These are phyloP conservation scores for Drosophila melanogaster DNA, from an alignment of 1,140 invertebrate genomes.

Conservation along the genomic window Release_6_plus_ISO1_MT NT_033777.3:23008501-23009000, in stretches of 20 bases:
- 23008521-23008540: constrained; percentile 41
- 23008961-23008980: constrained; percentile 1
- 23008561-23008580: constrained; percentile 66
- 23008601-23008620: constrained; percentile 49
- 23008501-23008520: constrained; percentile 59
- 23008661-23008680: constrained; percentile 42
- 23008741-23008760: constrained; percentile 53
- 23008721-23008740: constrained; percentile 64
- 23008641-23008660: constrained; percentile 31
- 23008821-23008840: constrained; percentile 46
- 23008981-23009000: constrained; percentile 39
- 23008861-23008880: constrained; percentile 19
- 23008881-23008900: constrained; percentile 22
- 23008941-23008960: neutral
- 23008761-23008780: constrained; percentile 66
- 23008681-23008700: constrained; percentile 58
- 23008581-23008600: constrained; percentile 37
- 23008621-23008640: neutral
- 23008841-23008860: neutral
- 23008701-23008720: constrained; percentile 62
- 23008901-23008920: constrained; percentile 64
- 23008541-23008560: constrained; percentile 3
- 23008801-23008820: constrained; percentile 71
- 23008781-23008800: constrained; percentile 45
- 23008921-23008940: constrained; percentile 20